Evolutionary conservation across 2,113 vertebrate genomes (phyloP), one percentile per base, ranked within the genome.

Genomic region (Microtus oregoni): DNA sequence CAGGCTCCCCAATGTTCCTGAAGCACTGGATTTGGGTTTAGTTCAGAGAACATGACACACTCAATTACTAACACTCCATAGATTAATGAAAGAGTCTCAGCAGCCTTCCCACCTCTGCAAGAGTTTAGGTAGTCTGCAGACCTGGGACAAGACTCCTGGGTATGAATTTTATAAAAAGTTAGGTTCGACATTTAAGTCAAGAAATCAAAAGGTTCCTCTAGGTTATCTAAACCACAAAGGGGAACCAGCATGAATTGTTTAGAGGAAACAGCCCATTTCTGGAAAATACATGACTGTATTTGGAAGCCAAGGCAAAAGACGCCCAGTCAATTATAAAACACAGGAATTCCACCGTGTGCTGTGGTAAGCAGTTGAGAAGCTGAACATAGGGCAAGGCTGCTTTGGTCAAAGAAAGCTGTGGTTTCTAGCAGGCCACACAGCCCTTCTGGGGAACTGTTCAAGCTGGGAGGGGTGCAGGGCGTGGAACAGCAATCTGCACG

Each of bases 361-460:
- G 78, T 76, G 73, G 75, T 75, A 96, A 97, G 96, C 65, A 97
- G 86, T 7, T 88, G 86, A 94, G 91, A 95, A 65, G 61, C 81
- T 95, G 89, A 92, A 91, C 11, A 88, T 78, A 91, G 78, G 76
- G 73, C 65, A n/a, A 12, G 77, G 87, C 79, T 47, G 47, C 68
- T 92, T 22, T 12, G 81, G 76, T 86, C 61, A 96, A 68, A 89
- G 81, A 91, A 97, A 96, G 89, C 35, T 81, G 88, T 90, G 87
- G 96, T 95, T 96, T 94, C 95, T 92, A 96, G 94, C 92, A 7
- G 19, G 88, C 67, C 85, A 96, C 5, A 44, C 28, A 93, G 96
- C 94, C 85, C 78, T 93, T 90, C 28, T 65, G 91, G 61, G 72
- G 44, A 97, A 83, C 32, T 13, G 58, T 24, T n/a, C 65, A 81